phyloP scores from a whole-genome alignment of 1,140 invertebrate species.

The Homarus americanus region DNA sequence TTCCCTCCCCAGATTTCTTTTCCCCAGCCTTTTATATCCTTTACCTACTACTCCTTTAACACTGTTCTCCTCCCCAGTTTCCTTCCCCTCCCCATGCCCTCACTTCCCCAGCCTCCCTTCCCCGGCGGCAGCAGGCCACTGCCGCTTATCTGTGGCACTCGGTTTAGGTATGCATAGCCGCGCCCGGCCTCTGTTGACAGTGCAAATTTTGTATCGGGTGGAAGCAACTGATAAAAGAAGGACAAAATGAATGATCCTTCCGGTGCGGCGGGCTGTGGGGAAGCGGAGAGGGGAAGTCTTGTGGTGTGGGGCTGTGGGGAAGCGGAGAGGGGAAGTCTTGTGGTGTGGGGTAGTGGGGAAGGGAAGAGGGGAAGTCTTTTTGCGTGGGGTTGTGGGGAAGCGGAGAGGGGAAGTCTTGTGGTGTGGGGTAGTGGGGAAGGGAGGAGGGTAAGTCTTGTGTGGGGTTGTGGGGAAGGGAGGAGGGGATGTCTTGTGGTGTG shows the following conservation, averaged over 20 bases:
- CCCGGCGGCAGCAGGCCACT: neutral
- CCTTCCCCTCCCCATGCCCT: neutral
- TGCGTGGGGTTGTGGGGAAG: neutral
- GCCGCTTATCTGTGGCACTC: conserved; percentile 51
- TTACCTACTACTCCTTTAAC: too few species aligned
- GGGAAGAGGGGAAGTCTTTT: neutral
- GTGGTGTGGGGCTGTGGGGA: neutral
- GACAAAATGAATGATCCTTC: conserved; percentile 59
- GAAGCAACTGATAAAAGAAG: conserved; percentile 69
- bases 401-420: neutral
- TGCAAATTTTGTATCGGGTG: conserved; percentile 73
- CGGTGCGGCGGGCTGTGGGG: neutral
- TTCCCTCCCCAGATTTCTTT: neutral
- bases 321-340: neutral
- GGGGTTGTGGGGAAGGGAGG: too few species aligned
- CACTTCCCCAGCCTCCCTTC: neutral
- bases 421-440: neutral
- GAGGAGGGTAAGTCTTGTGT: neutral
- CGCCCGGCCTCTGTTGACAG: conserved; percentile 62
- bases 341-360: too few species aligned
- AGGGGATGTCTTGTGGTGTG: too few species aligned
- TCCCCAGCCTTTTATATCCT: too few species aligned
- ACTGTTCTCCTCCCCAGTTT: neutral
- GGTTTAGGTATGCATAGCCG: conserved; percentile 68
- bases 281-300: neutral